Percentiles rank a stretch among this genome's conserved stretches.
Conservation (phyloP, 2,888 invertebrate genomes). For the Spodoptera littoralis region DNA sequence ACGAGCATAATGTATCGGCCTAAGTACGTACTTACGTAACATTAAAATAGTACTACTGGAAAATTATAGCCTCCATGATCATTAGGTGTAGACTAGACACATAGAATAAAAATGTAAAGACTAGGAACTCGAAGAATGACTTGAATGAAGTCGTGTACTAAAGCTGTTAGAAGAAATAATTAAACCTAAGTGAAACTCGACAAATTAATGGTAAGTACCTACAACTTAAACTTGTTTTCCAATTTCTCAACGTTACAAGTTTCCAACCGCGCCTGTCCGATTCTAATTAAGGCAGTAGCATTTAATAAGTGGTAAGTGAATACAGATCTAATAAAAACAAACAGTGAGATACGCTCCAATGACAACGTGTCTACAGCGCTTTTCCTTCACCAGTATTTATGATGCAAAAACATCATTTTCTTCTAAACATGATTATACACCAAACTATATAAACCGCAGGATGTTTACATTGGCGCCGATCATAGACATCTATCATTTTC, state of each 20-base stretch:
- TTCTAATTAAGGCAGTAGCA: no score
- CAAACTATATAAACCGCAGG: conserved; percentile 9
- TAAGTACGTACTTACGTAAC: no score
- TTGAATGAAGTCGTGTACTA: no score
- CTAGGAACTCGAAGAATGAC: no score
- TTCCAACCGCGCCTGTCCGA: no score
- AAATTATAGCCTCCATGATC: no score
- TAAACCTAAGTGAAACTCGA: background rate
- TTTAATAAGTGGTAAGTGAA: no score
- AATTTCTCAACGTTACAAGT: conserved; percentile 4
- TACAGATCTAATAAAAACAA: no score
- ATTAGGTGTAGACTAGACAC: no score
- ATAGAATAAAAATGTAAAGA: no score
- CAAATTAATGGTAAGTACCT: background rate
- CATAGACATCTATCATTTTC: conserved; percentile 35
- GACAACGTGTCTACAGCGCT: no score
- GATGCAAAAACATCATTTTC: conserved; percentile 9
- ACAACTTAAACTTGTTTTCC: conserved; percentile 28
- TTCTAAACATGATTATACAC: background rate
- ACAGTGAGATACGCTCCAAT: no score
- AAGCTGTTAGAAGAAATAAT: background rate
- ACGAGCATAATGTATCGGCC: background rate
- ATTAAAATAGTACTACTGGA: background rate
- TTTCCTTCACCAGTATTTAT: background rate
- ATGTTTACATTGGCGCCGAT: conserved; percentile 25